A percentile compares a stretch with the other conserved stretches of the same genome.
phyloP scores from a whole-genome alignment of 2,113 vertebrate species.

The Spermophilus dauricus region DNA sequence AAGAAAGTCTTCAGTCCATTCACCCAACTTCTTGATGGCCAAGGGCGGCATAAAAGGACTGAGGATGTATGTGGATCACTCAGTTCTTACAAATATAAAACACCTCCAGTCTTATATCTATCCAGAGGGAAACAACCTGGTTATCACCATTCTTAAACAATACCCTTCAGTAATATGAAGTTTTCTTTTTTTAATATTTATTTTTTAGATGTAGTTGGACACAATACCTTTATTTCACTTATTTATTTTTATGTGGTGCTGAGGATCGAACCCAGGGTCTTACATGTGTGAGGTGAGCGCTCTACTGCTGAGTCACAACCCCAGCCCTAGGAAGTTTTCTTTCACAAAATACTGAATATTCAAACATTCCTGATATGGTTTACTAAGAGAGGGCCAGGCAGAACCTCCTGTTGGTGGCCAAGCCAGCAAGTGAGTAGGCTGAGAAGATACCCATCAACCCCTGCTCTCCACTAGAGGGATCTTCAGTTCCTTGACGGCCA shows the following conservation, averaged over 20 bases:
- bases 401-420: too few relatives aligned
- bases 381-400: neutral
- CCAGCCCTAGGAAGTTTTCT: neutral
- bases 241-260: too few relatives aligned
- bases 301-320: too few relatives aligned
- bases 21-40: neutral
- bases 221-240: too few relatives aligned
- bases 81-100: neutral
- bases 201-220: too few relatives aligned
- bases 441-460: too few relatives aligned
- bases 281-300: too few relatives aligned
- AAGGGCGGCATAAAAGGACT: neutral
- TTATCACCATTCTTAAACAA: too few relatives aligned
- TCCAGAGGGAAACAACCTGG: neutral
- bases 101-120: neutral
- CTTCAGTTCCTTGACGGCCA: too few relatives aligned
- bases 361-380: neutral
- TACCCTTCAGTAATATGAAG: neutral
- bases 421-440: too few relatives aligned
- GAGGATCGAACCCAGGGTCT: too few relatives aligned
- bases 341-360: neutral
- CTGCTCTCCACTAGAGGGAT: too few relatives aligned
- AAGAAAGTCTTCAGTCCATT: neutral
- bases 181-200: neutral
- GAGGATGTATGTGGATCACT: neutral